Percentiles rank a stretch among this genome's conserved stretches.
These are phyloP conservation scores for Helostoma temminkii DNA, from an alignment of 2,797 vertebrate species.

Conservation along the genomic window DNA sequence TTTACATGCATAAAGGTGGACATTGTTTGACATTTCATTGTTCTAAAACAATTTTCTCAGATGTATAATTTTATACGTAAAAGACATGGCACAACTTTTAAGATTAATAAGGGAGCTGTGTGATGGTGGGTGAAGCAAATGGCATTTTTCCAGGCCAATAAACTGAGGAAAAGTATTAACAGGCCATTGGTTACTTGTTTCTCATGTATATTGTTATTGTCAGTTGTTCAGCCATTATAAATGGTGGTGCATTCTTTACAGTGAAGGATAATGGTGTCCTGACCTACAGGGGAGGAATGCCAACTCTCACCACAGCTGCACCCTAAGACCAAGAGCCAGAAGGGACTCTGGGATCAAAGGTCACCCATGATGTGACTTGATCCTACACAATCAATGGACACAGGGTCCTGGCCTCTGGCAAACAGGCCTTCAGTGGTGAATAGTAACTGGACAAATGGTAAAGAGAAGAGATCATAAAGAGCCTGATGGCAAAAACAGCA, in stretches of 20 bases:
- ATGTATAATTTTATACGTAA: slow-evolving; percentile 27
- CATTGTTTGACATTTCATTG: slow-evolving; percentile 63
- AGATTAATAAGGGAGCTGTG: slow-evolving; percentile 37
- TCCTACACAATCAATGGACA: slow-evolving; percentile 76
- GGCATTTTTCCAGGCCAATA: slow-evolving; percentile 27
- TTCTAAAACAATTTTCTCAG: slow-evolving; percentile 54
- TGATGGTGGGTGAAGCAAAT: slow-evolving; percentile 25
- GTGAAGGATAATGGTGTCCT: slow-evolving; percentile 77
- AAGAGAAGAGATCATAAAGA: slow-evolving; percentile 21
- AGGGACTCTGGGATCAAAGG: slow-evolving; percentile 74
- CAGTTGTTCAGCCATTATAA: slow-evolving; percentile 67
- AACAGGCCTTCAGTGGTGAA: slow-evolving; percentile 45
- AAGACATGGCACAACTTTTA: slow-evolving; percentile 8
- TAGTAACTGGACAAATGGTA: slow-evolving; percentile 53
- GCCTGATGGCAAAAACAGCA: slow-evolving; percentile 9
- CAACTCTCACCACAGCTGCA: slow-evolving; percentile 82
- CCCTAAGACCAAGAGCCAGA: slow-evolving; percentile 63
- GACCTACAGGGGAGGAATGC: slow-evolving; percentile 78
- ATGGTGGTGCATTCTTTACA: slow-evolving; percentile 73
- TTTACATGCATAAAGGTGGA: slow-evolving; percentile 59
- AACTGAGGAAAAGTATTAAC: slow-evolving; percentile 21
- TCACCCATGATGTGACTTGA: slow-evolving; percentile 81
- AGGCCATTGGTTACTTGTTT: slow-evolving; percentile 43
- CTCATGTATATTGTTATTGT: slow-evolving; percentile 57
- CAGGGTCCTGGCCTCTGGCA: slow-evolving; percentile 70